Conservation (phyloP, 2,113 vertebrate genomes). For the Mungos mungo region DNA sequence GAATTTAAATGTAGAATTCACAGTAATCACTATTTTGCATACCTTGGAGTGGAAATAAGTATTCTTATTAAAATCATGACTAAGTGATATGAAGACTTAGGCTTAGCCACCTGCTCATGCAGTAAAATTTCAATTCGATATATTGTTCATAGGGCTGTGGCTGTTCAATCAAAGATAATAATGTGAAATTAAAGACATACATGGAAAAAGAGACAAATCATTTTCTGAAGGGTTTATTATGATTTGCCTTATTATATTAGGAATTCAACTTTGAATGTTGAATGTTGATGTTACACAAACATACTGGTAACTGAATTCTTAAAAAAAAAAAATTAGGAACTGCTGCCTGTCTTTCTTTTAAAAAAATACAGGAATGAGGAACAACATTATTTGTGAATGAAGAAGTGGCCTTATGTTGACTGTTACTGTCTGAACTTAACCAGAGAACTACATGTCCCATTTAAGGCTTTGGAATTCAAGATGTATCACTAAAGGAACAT, state of each 20-base stretch:
- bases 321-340: not conserved
- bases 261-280: not conserved
- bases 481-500: not conserved
- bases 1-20: not conserved
- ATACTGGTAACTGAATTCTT: not conserved
- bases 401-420: not conserved
- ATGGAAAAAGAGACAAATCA: not conserved
- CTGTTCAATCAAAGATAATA: not conserved
- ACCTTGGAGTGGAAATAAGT: constrained; percentile 37
- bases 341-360: not conserved
- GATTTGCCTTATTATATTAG: not conserved
- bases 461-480: not conserved
- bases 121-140: not conserved
- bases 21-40: not conserved
- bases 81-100: constrained; percentile 60
- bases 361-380: not conserved
- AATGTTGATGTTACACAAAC: not conserved
- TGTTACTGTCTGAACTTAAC: not conserved
- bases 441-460: not conserved
- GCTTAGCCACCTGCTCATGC: not conserved
- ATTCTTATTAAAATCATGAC: constrained; percentile 56
- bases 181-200: not conserved
- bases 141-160: not conserved
- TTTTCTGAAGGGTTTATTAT: constrained; percentile 17
- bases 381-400: not conserved